Evolutionary conservation across 2,113 vertebrate genomes (phyloP), one percentile per base, ranked within the genome.

Genomic region (Cyanoliseus patagonus): DNA sequence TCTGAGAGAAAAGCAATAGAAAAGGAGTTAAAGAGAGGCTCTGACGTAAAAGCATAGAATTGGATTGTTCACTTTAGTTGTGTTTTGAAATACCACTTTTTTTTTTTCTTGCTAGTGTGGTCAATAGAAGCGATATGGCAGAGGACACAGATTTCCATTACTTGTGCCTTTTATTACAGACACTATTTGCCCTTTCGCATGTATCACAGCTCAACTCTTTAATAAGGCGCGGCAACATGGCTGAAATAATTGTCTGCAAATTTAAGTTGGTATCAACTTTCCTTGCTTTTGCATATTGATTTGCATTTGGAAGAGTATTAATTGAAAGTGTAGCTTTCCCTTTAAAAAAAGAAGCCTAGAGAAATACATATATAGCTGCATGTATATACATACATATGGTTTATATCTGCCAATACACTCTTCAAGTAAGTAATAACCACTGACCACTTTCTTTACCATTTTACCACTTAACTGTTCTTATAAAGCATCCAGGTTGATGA

Each of bases 361-460:
- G 30, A 77, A 67, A 66, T 11, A 52, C 14, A 7, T 5, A 6
- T 20, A 0, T 12, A 5, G n/a, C 7, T 35, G 28, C 57, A 35
- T 19, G 35, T 17, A 2, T 17, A 12, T 24, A 31, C 14, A 68
- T 2, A 47, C 1, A 27, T 3, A 9, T 1, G 23, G 31, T 16
- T 80, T 49, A 3, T 13, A 46, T 18, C 46, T 44, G 10, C 67
- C 39, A 53, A 31, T 10, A 28, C 6, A 20, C n/a, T 22, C 5
- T 5, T 64, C 8, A 28, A 41, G 22, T 5, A 59, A 66, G 59
- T 19, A 52, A 47, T 8, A 55, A 75, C 49, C 62, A 35, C 13
- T 5, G 13, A 35, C 33, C 57, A 16, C 33, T 35, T 59, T 17
- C 44, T 74, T 30, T 8, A 49, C 7, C 15, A 4, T 18, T 72